Evolutionary conservation across 2,888 invertebrate species (phyloP).

Genomic region (Argynnis bischoffii): DNA sequence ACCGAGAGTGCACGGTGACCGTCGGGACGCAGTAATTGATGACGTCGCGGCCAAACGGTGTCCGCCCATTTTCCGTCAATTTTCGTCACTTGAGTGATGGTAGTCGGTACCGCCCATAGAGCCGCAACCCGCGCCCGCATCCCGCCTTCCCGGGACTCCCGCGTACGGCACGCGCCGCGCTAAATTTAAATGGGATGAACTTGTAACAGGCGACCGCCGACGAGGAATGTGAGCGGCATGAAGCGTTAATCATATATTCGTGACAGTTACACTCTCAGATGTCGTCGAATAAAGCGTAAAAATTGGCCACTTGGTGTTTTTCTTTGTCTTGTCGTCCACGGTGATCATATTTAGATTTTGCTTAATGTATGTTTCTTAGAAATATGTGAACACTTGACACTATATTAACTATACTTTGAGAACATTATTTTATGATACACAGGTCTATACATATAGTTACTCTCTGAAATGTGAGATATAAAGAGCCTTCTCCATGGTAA

Average conservation of each 20-base stretch:
- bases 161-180: slow-evolving; percentile 77
- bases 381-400: slow-evolving; percentile 21
- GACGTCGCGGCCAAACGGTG: slow-evolving; percentile 79
- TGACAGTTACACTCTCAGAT: slow-evolving; percentile 73
- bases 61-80: slow-evolving; percentile 83
- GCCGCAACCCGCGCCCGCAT: slow-evolving; percentile 46
- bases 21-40: slow-evolving; percentile 79
- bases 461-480: background rate
- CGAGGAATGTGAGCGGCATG: slow-evolving; percentile 70
- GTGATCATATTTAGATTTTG: slow-evolving; percentile 25
- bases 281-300: slow-evolving; percentile 58
- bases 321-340: slow-evolving; percentile 44
- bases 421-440: background rate
- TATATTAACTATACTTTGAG: slow-evolving; percentile 4
- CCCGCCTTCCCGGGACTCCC: slow-evolving; percentile 53
- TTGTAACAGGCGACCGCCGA: slow-evolving; percentile 75
- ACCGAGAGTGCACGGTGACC: slow-evolving; percentile 67
- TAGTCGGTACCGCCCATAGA: slow-evolving; percentile 72
- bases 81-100: slow-evolving; percentile 83
- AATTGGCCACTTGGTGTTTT: slow-evolving; percentile 50
- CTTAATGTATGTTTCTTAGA: slow-evolving; percentile 29
- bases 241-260: slow-evolving; percentile 79
- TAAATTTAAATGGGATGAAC: slow-evolving; percentile 82
- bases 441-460: background rate
- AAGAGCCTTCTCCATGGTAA: background rate